Base-by-base conservation (phyloP, 2,113 vertebrate species). In the Neotoma lepida region DNA sequence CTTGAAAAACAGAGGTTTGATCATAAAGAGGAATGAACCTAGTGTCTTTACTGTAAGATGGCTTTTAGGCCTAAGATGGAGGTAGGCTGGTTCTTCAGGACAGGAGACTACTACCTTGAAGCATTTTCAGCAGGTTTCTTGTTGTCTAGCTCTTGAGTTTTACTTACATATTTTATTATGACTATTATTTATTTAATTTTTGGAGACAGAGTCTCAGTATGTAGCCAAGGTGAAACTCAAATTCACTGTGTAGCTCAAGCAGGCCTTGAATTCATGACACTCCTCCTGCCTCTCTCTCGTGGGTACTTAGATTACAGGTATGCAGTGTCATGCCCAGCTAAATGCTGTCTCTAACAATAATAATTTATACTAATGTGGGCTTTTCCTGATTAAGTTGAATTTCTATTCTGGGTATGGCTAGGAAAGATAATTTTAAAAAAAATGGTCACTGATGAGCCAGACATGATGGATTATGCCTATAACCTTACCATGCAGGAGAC, bases 321-420 rank as follows among this genome's bases (percentile, higher is more conserved):
- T 35, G n/a, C 58, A 35, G n/a, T n/a, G n/a, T 33, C 41, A 49
- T 44, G 15, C 28, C 8, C 28, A 20, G 4, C 58, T 44, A 44
- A 85, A 64, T 7, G 3, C 41, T 63, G 58, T 95, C 24, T 93
- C 80, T 89, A 94, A 77, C 13, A 81, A 74, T 70, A 70, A 87
- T 74, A 63, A 35, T 41, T 93, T 94, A 94, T 26, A 41, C 80
- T 70, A 85, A 90, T 26, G 58, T 88, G n/a, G 46, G 49, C 73
- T 76, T 87, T 94, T 74, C 74, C 89, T 84, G 18, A 39, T 46
- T 39, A 85, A 95, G 58, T 88, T 87, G 86, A 92, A 93, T 96
- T 85, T 96, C 76, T 80, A 1, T 68, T 94, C 63, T 77, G 41
- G 20, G 9, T 54, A 4, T 91, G 71, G 14, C 56, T 64, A 61